phyloP scores from a whole-genome alignment of 2,888 invertebrate species.

The Volucella bombylans region DNA sequence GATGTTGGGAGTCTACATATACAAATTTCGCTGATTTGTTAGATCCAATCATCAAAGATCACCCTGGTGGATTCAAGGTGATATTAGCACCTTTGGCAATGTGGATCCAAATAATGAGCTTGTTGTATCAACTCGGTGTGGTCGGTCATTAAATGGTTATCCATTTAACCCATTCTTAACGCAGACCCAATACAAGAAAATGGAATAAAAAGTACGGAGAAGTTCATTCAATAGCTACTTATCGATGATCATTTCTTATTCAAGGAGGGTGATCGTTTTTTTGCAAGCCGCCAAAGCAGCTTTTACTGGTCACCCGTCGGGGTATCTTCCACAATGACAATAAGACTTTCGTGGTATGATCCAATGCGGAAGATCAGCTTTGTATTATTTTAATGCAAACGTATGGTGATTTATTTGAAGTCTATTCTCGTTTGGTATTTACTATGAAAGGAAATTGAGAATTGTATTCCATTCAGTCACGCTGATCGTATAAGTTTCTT shows the following conservation, averaged over 20 bases:
- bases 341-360: conserved; percentile 99
- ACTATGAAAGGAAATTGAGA: conserved; percentile 96
- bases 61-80: conserved; percentile 97
- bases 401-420: conserved; percentile 96
- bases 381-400: conserved; percentile 99
- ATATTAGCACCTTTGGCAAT: conserved; percentile 94
- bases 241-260: conserved; percentile 99
- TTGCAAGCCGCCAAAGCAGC: conserved; percentile 97
- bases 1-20: conserved; percentile 98
- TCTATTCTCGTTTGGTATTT: conserved; percentile 92
- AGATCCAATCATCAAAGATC: conserved; percentile 98
- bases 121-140: conserved; percentile 97
- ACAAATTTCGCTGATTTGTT: conserved; percentile 95
- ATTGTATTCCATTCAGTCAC: conserved; percentile 96
- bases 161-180: conserved; percentile 99
- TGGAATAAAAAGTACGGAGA: conserved; percentile 97
- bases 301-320: conserved; percentile 97
- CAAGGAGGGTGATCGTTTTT: conserved; percentile 93
- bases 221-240: conserved; percentile 96
- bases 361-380: conserved; percentile 99
- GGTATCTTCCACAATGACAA: conserved; percentile 98
- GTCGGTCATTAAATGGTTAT: conserved; percentile 96
- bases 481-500: conserved; percentile 97
- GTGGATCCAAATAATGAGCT: conserved; percentile 95
- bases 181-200: too few species aligned